Evolutionary conservation across 2,888 invertebrate species (phyloP).

Genomic region (Drosophila pegasa): DNA sequence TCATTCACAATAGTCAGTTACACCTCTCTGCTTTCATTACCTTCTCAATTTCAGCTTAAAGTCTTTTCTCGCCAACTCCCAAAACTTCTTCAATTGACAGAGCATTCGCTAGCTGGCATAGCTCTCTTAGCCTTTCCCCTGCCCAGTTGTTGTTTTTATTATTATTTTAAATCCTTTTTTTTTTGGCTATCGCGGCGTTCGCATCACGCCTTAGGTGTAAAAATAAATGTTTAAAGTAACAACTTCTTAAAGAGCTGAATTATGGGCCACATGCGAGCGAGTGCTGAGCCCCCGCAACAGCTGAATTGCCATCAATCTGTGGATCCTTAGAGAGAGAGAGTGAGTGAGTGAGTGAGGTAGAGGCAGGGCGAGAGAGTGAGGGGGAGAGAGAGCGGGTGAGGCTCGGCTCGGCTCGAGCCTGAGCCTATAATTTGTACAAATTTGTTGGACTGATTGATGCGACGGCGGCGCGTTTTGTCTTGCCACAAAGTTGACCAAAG

Average conservation of each 20-base stretch:
- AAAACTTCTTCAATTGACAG: background rate
- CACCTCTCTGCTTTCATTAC: no score
- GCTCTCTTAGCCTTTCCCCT: background rate
- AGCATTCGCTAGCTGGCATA: background rate
- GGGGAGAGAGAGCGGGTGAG: background rate
- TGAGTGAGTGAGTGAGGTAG: no score
- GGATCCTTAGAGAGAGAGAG: slow-evolving; percentile 47
- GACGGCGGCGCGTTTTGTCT: slow-evolving; percentile 61
- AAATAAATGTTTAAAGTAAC: slow-evolving; percentile 81
- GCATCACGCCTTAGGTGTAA: slow-evolving; percentile 81
- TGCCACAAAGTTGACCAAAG: slow-evolving; percentile 64
- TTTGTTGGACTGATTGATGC: slow-evolving; percentile 81
- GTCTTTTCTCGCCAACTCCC: background rate
- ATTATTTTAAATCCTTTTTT: slow-evolving; percentile 12
- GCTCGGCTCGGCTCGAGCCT: slow-evolving; percentile 5
- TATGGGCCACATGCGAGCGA: slow-evolving; percentile 50
- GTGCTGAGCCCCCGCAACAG: slow-evolving; percentile 6
- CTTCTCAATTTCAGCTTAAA: no score
- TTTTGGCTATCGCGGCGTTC: slow-evolving; percentile 45
- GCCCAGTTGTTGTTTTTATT: background rate
- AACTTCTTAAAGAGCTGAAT: slow-evolving; percentile 78
- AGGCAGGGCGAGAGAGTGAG: background rate
- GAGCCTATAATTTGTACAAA: slow-evolving; percentile 80
- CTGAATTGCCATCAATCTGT: slow-evolving; percentile 61
- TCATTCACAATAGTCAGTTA: no score